Base-by-base conservation (phyloP, 92 coral and sea anemone genomes). In the Heliopora coerulea region DNA sequence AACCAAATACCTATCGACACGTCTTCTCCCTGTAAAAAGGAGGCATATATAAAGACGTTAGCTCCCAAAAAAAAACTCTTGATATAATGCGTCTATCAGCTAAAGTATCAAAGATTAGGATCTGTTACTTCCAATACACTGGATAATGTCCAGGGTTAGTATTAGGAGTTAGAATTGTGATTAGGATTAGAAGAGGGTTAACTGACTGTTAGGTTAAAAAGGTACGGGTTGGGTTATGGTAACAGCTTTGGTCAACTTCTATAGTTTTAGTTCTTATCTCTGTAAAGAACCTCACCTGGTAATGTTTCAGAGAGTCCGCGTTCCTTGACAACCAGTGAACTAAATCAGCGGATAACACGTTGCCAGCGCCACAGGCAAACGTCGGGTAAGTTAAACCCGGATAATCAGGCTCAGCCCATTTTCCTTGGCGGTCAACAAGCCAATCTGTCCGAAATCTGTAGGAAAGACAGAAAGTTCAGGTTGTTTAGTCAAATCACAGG, bases 341-440 rank as follows among this genome's bases (percentile, higher is more conserved):
- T 9, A 93, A 92, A 74, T 90, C 98, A 83, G 91, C 91, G 70
- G 98, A 93, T 79, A 90, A 27, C 70, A 90, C 78, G 66, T 86
- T 85, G 62, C 98, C 98, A 41, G 96, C 95, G 34, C 98, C 98
- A 74, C 98, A 93, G 52, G 98, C 96, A 63, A 93, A 93, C 35
- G 91, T 83, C 40, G 98, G 98, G 82, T 93, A 93, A 1, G 87
- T 79, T 23, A 86, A 83, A 18, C 89, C 91, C 23, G 84, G 78
- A 86, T 93, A 93, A 72, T 79, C 88, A 33, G 84, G 88, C 72
- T 93, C 98, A 59, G 88, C 96, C 98, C 98, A 93, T 60, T 93
- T 93, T 4, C 98, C 98, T 17, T 46, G 82, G 24, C 91, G 96
- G 41, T 93, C 91, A 33, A 93, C 93, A 4, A 88, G 86, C 98